A percentile compares a stretch with the other conserved stretches of the same genome.
Evolutionary conservation across 2,113 vertebrate genomes (phyloP).

Genomic region (Gulo gulo): DNA sequence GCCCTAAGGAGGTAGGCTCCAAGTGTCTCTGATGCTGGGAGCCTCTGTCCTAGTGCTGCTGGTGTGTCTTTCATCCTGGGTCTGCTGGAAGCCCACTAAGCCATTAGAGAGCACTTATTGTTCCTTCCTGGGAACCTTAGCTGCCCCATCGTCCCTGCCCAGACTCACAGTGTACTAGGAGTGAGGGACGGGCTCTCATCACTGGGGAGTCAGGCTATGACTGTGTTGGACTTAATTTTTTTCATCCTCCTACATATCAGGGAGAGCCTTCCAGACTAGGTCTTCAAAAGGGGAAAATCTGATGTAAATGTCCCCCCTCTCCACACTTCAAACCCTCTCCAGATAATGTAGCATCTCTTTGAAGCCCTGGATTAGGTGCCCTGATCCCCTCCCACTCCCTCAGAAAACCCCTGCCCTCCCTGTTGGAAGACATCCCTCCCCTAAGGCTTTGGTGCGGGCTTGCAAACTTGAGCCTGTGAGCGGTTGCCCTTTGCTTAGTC

Average conservation of each 20-base stretch:
- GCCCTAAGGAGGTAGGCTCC: neutral
- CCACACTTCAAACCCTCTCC: neutral
- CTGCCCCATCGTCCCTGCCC: neutral
- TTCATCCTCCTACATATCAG: neutral
- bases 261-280: neutral
- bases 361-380: neutral
- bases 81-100: neutral
- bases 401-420: neutral
- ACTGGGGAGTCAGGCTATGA: neutral
- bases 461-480: neutral
- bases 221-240: neutral
- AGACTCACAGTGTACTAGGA: neutral
- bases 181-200: neutral
- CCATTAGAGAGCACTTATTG: neutral
- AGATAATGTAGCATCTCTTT: neutral
- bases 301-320: neutral
- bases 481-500: neutral
- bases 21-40: neutral
- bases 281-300: neutral
- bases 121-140: neutral
- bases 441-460: neutral
- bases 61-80: neutral
- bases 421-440: neutral
- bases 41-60: neutral
- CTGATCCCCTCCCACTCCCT: neutral